A percentile compares a stretch with the other conserved stretches of the same genome.
These are phyloP conservation scores for Adelognathus sp. DNA, from an alignment of 2,888 invertebrate genomes.

Conservation along the genomic window DNA sequence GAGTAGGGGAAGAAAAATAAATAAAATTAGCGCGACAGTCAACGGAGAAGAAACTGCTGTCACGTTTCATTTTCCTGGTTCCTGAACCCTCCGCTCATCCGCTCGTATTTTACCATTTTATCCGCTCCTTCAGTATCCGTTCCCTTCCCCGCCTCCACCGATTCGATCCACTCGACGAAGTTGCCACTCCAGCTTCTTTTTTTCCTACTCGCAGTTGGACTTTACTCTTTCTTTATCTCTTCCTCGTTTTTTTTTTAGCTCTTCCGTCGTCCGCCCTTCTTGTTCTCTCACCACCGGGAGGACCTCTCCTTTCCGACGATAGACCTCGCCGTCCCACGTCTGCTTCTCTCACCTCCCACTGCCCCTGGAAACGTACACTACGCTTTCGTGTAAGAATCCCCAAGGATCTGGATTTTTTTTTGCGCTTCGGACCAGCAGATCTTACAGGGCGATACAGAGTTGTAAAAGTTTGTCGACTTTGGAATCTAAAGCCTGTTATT, in stretches of 20 bases:
- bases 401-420: background rate
- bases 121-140: constrained; percentile 13
- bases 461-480: background rate
- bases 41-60: constrained; percentile 42
- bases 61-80: constrained; percentile 31
- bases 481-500: background rate
- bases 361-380: background rate
- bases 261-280: constrained; percentile 1
- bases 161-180: constrained; percentile 29
- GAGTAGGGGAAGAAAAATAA: constrained; percentile 1
- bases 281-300: constrained; percentile 11
- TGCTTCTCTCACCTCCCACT: background rate
- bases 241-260: background rate
- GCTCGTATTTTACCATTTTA: constrained; percentile 23
- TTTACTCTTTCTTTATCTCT: background rate
- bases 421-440: background rate
- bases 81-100: background rate
- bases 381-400: background rate
- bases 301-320: background rate
- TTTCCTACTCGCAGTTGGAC: constrained; percentile 17
- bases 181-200: constrained; percentile 27
- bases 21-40: constrained; percentile 1
- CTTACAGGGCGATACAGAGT: constrained; percentile 11
- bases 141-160: background rate
- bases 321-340: background rate